Conservation (phyloP, 37 sponge, comb jelly and placozoan species). For the Haliclona indistincta region DNA sequence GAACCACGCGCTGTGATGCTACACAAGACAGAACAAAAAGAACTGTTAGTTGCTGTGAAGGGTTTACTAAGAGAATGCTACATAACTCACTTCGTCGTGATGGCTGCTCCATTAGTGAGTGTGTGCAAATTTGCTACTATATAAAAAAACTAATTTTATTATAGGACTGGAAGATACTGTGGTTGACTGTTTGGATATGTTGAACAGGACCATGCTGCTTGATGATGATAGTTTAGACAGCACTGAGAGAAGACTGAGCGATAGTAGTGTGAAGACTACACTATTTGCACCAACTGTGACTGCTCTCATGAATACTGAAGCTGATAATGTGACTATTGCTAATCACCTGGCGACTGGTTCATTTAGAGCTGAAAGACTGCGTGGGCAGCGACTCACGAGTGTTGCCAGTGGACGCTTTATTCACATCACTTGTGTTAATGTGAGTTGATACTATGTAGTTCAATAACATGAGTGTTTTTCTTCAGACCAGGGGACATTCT, state of each 20-base stretch:
- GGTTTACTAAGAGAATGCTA: neutral
- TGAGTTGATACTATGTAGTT: neutral
- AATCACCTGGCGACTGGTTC: too few species aligned
- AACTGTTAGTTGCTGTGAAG: slow-evolving; percentile 21
- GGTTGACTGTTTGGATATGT: too few species aligned
- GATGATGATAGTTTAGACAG: neutral
- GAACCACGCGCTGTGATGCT: neutral
- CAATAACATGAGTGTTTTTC: neutral
- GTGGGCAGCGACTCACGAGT: neutral
- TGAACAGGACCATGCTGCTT: neutral
- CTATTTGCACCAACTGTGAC: too few species aligned
- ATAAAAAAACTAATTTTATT: too few species aligned
- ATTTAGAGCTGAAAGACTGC: too few species aligned
- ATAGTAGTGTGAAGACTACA: too few species aligned
- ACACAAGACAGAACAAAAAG: neutral
- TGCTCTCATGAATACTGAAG: too few species aligned
- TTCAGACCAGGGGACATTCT: neutral
- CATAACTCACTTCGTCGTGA: neutral
- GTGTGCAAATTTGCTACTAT: too few species aligned
- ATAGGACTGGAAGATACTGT: too few species aligned
- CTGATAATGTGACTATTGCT: too few species aligned
- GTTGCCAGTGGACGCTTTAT: neutral
- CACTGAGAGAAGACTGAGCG: too few species aligned
- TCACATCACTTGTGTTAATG: neutral
- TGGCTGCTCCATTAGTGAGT: slow-evolving; percentile 39